phyloP scores from a whole-genome alignment of 2,113 vertebrate genomes.

The Nothobranchius kuhntae region DNA sequence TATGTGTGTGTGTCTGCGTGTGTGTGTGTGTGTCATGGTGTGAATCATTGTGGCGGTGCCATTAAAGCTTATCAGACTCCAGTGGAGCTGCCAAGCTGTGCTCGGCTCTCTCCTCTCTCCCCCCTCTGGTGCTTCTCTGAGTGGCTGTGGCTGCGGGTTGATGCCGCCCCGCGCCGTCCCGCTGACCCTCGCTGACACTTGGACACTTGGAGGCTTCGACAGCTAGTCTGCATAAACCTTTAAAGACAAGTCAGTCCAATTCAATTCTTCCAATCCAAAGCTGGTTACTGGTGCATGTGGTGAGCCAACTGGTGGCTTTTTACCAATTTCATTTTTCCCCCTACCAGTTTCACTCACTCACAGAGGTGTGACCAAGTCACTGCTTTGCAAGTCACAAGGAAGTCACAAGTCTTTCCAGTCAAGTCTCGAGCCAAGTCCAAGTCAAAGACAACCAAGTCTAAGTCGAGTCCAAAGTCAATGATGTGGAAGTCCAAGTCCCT shows the following conservation, averaged over 20 bases:
- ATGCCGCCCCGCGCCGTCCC: constrained; percentile 45
- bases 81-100: constrained; percentile 68
- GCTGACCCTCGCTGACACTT: constrained; percentile 54
- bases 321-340: too few species aligned
- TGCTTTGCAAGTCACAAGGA: too few species aligned
- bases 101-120: constrained; percentile 44
- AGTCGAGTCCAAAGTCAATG: too few species aligned
- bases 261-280: constrained; percentile 58
- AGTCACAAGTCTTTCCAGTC: too few species aligned
- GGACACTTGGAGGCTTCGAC: constrained; percentile 45
- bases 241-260: constrained; percentile 62
- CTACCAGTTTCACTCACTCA: too few species aligned
- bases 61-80: constrained; percentile 74
- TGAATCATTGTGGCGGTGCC: constrained; percentile 71
- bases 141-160: constrained; percentile 54
- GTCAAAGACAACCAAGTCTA: too few species aligned
- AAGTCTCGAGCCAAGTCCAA: too few species aligned
- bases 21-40: constrained; percentile 37
- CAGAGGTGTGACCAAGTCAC: too few species aligned
- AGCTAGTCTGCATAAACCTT: constrained; percentile 52
- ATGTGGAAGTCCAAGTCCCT: too few species aligned
- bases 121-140: constrained; percentile 56
- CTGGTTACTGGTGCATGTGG: constrained; percentile 52
- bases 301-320: neutral
- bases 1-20: too few species aligned